These are phyloP conservation scores for Thamnophis elegans DNA, from an alignment of 2,797 vertebrate genomes.

Conservation along the genomic window DNA sequence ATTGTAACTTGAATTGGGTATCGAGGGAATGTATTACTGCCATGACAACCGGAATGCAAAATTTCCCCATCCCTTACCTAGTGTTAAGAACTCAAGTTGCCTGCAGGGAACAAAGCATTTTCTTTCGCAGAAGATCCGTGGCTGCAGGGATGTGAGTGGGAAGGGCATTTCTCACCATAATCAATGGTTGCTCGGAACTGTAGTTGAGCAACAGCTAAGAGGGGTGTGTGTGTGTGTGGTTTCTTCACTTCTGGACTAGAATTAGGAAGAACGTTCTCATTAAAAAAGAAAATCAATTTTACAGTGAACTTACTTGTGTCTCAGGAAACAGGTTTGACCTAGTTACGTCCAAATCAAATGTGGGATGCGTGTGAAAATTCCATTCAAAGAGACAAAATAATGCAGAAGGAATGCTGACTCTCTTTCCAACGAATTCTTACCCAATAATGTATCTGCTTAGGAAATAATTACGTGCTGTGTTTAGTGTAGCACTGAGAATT, in stretches of 20 bases:
- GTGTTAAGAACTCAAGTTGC: background rate
- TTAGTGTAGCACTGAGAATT: background rate
- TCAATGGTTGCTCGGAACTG: background rate
- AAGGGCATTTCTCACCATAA: background rate
- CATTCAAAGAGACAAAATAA: background rate
- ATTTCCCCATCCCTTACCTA: background rate
- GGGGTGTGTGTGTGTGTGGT: no score
- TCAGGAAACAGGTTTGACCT: background rate
- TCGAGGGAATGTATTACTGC: background rate
- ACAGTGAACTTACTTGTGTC: background rate
- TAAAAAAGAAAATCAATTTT: background rate
- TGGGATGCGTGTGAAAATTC: background rate
- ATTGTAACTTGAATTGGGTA: slow-evolving; percentile 13
- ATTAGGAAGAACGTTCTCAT: background rate
- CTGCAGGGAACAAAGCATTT: background rate
- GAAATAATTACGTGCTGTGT: background rate
- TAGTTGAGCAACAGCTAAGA: background rate
- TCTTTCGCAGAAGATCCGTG: background rate
- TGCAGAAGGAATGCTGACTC: background rate
- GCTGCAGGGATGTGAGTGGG: background rate
- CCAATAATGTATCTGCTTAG: background rate
- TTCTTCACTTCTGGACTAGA: background rate
- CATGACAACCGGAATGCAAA: background rate
- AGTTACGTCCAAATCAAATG: background rate
- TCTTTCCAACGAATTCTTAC: background rate